A percentile compares a stretch with the other conserved stretches of the same genome.
Evolutionary conservation across 1,140 invertebrate species (phyloP).

Genomic region (Manduca sexta): DNA sequence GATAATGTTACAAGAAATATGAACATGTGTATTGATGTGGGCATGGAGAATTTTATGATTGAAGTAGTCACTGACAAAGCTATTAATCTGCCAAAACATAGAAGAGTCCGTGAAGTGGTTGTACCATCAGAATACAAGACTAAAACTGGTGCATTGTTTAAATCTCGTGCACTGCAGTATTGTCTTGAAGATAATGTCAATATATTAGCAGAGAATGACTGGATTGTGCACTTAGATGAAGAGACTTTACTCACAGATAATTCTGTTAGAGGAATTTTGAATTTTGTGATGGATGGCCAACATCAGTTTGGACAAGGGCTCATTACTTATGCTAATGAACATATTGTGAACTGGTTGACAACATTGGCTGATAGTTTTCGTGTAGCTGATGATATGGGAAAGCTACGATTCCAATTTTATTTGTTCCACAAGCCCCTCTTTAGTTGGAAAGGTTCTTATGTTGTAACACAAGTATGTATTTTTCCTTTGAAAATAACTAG

Average conservation of each 20-base stretch:
- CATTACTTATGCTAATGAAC: conserved; percentile 98
- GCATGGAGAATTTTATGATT: conserved; percentile 96
- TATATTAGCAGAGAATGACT: conserved; percentile 90
- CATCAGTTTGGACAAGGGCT: conserved; percentile 98
- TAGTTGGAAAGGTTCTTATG: conserved; percentile 98
- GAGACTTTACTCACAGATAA: conserved; percentile 97
- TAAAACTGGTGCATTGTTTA: conserved; percentile 93
- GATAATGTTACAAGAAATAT: conserved; percentile 93
- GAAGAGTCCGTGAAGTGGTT: conserved; percentile 87
- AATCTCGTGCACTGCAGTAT: conserved; percentile 96
- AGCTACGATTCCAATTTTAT: conserved; percentile 93
- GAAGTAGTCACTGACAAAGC: conserved; percentile 97
- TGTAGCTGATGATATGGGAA: conserved; percentile 98
- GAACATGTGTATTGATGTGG: conserved; percentile 90
- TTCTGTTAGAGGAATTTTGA: conserved; percentile 92
- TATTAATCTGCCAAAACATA: conserved; percentile 82
- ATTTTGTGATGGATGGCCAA: conserved; percentile 96
- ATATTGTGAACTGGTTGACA: conserved; percentile 97
- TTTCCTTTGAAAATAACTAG: neutral
- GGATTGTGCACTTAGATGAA: conserved; percentile 98
- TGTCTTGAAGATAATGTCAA: conserved; percentile 95
- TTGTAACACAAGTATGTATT: conserved; percentile 88
- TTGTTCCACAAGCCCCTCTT: conserved; percentile 96
- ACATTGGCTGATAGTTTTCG: conserved; percentile 97
- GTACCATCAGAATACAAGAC: conserved; percentile 91